phyloP scores from a whole-genome alignment of 2,797 vertebrate genomes.

The Tragelaphus eurycerus region DNA sequence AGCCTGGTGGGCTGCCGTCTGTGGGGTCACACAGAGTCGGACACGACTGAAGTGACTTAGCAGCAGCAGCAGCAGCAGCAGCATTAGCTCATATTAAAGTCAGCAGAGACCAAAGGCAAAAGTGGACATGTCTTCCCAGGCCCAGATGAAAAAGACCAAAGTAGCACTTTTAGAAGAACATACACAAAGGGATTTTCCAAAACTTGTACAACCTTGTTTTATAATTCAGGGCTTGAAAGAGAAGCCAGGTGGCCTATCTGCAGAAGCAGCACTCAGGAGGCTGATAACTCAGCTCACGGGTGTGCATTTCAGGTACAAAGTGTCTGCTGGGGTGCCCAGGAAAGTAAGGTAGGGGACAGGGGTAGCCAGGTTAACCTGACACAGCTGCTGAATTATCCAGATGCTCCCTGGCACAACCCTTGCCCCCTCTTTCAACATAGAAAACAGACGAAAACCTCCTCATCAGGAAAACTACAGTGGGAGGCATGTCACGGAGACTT shows the following conservation, averaged over 20 bases:
- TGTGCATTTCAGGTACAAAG: constrained; percentile 48
- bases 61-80: too few species aligned
- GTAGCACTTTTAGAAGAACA: constrained; percentile 18
- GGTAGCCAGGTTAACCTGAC: background rate
- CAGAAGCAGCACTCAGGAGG: background rate
- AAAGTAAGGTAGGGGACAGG: background rate
- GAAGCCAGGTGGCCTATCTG: background rate
- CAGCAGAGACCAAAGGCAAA: background rate
- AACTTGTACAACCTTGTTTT: background rate
- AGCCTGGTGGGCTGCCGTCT: too few species aligned
- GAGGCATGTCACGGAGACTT: background rate
- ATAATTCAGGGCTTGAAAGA: constrained; percentile 66
- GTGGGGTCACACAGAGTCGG: too few species aligned
- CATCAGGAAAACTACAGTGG: background rate
- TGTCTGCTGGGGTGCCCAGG: background rate
- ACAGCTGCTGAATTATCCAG: constrained; percentile 7
- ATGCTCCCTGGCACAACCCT: background rate
- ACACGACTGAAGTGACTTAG: too few species aligned
- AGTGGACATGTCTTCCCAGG: background rate
- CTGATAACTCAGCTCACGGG: background rate
- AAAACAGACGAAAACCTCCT: background rate
- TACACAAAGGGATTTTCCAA: constrained; percentile 19
- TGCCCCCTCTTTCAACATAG: background rate
- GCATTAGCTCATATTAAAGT: background rate
- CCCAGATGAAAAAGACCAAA: background rate